These are phyloP conservation scores for Antheraea mylitta DNA, from an alignment of 1,140 invertebrate genomes.

Conservation along the genomic window DNA sequence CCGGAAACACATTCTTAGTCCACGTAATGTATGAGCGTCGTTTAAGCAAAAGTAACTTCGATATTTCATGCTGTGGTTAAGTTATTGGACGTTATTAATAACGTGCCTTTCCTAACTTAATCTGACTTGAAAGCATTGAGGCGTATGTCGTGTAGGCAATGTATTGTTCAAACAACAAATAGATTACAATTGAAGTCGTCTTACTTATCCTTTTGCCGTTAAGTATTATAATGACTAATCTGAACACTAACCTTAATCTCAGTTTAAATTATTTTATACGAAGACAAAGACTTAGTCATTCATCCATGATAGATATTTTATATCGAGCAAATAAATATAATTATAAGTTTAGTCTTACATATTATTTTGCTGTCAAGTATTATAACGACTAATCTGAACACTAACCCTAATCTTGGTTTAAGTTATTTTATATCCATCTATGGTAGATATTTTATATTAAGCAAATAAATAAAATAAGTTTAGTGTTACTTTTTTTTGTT, in stretches of 20 bases:
- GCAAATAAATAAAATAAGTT: too few relatives aligned
- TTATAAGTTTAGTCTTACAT: not conserved
- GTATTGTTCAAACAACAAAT: slow-evolving; percentile 62
- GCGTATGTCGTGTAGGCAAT: slow-evolving; percentile 61
- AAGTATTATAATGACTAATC: not conserved
- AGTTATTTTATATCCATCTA: too few relatives aligned
- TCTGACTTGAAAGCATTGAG: slow-evolving; percentile 73
- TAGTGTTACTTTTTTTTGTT: slow-evolving; percentile 3
- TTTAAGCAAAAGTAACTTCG: slow-evolving; percentile 74
- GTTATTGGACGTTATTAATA: slow-evolving; percentile 77
- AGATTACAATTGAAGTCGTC: slow-evolving; percentile 43
- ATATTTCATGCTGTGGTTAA: slow-evolving; percentile 72
- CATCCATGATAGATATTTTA: too few relatives aligned
- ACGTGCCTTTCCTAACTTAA: slow-evolving; percentile 72
- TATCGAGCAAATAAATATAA: too few relatives aligned
- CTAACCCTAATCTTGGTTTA: not conserved
- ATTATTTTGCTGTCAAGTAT: not conserved
- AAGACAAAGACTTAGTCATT: too few relatives aligned
- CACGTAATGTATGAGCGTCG: slow-evolving; percentile 66
- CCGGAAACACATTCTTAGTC: slow-evolving; percentile 74
- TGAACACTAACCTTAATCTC: not conserved
- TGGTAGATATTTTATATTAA: too few relatives aligned
- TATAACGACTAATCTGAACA: not conserved
- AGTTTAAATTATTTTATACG: too few relatives aligned
- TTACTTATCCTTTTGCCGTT: slow-evolving; percentile 1